These are phyloP conservation scores for Mycalesis mineus DNA, from an alignment of 2,888 invertebrate species.

Conservation along the genomic window DNA sequence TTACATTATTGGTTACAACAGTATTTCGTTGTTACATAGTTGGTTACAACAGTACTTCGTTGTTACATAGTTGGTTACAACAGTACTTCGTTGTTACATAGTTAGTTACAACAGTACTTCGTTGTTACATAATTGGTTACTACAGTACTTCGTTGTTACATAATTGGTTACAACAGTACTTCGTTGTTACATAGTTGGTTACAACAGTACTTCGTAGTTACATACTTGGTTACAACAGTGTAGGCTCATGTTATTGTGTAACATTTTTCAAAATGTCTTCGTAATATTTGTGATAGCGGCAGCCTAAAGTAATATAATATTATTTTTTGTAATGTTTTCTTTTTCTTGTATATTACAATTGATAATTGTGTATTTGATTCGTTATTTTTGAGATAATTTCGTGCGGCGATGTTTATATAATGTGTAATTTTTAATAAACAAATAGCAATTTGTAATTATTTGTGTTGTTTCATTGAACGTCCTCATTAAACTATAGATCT, in stretches of 20 bases:
- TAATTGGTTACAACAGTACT: neutral
- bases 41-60: no score
- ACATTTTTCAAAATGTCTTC: slow-evolving; percentile 13
- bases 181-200: neutral
- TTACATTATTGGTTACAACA: no score
- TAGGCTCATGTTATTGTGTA: neutral
- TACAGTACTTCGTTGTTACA: neutral
- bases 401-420: slow-evolving; percentile 38
- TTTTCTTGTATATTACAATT: slow-evolving; percentile 32
- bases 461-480: slow-evolving; percentile 31
- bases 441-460: slow-evolving; percentile 51
- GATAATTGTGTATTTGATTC: slow-evolving; percentile 21
- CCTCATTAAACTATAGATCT: neutral
- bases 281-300: slow-evolving; percentile 32
- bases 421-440: slow-evolving; percentile 52
- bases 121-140: no score
- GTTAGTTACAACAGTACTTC: no score
- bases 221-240: neutral
- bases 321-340: slow-evolving; percentile 23
- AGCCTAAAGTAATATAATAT: slow-evolving; percentile 29
- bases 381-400: slow-evolving; percentile 38
- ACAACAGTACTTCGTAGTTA: neutral
- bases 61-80: no score
- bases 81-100: no score
- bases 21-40: no score